Conservation (phyloP, 1,140 invertebrate genomes). For the Aphelenchoides besseyi region DNA sequence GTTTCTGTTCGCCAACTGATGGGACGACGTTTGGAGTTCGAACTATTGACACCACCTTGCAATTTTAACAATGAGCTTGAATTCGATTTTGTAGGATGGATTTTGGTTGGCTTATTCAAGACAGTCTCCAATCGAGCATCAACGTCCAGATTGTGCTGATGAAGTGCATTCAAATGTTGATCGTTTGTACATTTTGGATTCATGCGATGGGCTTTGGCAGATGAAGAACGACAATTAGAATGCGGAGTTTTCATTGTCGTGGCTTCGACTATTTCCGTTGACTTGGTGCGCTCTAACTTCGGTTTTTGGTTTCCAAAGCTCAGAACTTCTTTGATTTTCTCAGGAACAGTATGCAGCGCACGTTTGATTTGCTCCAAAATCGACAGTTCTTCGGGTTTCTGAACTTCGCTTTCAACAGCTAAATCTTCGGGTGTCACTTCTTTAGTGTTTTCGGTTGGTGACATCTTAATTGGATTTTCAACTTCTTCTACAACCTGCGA, state of each 20-base stretch:
- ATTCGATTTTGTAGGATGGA: too few relatives aligned
- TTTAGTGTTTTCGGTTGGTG: neutral
- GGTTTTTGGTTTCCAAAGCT: neutral
- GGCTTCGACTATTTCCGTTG: neutral
- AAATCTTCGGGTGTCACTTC: neutral
- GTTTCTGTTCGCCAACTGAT: neutral
- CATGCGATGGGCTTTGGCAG: neutral
- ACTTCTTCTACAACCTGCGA: neutral
- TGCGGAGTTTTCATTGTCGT: neutral
- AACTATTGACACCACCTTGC: too few relatives aligned
- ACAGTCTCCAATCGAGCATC: neutral
- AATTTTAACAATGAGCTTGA: too few relatives aligned
- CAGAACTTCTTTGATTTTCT: neutral
- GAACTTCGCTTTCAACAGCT: too few relatives aligned
- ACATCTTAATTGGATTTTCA: neutral
- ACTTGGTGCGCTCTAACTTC: neutral
- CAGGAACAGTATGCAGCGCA: neutral
- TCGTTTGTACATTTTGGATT: neutral
- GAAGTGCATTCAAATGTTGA: neutral
- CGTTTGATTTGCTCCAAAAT: neutral
- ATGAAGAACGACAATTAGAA: neutral
- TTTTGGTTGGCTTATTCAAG: neutral
- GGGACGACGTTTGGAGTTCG: neutral
- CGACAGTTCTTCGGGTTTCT: neutral
- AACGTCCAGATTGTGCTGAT: neutral